phyloP scores from a whole-genome alignment of 1,140 invertebrate species.

The Pygmarrhopalites habei region DNA sequence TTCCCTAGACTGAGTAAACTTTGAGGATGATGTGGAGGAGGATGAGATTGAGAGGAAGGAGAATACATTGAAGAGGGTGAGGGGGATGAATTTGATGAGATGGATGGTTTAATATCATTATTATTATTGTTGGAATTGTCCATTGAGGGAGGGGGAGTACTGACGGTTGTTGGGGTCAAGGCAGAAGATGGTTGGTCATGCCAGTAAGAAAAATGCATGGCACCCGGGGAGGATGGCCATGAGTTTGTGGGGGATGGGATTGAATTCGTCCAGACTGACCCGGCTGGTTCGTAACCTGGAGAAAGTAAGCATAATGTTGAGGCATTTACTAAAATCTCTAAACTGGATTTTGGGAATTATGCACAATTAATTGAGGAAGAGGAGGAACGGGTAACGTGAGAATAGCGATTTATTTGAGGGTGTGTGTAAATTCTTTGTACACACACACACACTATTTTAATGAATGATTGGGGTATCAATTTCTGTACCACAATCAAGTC shows the following conservation, averaged over 20 bases:
- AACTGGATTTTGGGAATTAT: no score
- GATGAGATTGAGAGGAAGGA: slow-evolving; percentile 8
- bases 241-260: slow-evolving; percentile 15
- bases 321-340: no score
- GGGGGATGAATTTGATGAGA: slow-evolving; percentile 5
- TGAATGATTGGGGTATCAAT: no score
- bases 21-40: slow-evolving; percentile 8
- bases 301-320: slow-evolving; percentile 3
- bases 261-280: slow-evolving; percentile 21
- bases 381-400: no score
- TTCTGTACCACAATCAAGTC: no score
- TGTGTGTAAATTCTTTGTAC: no score
- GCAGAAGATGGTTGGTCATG: slow-evolving; percentile 15
- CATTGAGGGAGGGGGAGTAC: not conserved
- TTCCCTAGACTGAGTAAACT: not conserved
- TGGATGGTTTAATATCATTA: not conserved
- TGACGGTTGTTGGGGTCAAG: not conserved
- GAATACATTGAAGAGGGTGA: slow-evolving; percentile 12
- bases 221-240: slow-evolving; percentile 25
- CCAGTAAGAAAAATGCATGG: slow-evolving; percentile 22
- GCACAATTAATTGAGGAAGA: no score
- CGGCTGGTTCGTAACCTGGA: slow-evolving; percentile 21
- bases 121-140: not conserved
- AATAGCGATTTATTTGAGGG: no score
- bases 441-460: no score